phyloP scores from a whole-genome alignment of 2,797 vertebrate species.

The Lepidocolaptes lacrymiger region DNA sequence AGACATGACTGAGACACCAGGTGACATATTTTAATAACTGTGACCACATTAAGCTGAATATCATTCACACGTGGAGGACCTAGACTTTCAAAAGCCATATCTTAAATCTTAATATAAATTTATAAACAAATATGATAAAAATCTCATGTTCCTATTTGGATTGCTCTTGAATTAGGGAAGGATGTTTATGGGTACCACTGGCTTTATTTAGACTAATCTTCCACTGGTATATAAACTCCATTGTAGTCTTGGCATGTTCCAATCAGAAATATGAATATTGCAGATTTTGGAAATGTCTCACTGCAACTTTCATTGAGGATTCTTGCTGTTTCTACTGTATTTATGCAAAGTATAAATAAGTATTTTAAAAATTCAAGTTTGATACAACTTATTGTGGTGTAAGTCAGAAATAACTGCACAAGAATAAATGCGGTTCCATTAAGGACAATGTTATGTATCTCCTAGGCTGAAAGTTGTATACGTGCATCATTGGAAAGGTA shows the following conservation, averaged over 20 bases:
- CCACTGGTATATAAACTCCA: neutral
- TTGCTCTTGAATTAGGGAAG: neutral
- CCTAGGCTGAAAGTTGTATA: too few species aligned
- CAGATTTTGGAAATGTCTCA: neutral
- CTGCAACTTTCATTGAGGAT: neutral
- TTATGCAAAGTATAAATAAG: neutral
- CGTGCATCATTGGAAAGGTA: too few species aligned
- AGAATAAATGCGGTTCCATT: neutral
- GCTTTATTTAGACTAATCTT: neutral
- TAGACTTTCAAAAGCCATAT: neutral
- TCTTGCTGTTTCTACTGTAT: neutral
- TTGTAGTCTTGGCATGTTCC: neutral
- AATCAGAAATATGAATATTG: neutral
- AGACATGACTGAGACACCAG: neutral
- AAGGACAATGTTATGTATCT: neutral
- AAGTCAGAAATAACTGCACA: neutral
- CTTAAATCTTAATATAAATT: neutral
- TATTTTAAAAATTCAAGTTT: neutral
- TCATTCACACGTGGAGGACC: neutral
- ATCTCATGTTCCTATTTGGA: neutral
- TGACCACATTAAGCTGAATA: neutral
- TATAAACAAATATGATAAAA: neutral
- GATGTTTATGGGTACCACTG: neutral
- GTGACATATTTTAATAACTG: slow-evolving; percentile 24
- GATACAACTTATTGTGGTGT: neutral